These are phyloP conservation scores for Rousettus madagascariensis DNA, from an alignment of 2,797 vertebrate species.

Conservation along the genomic window DNA sequence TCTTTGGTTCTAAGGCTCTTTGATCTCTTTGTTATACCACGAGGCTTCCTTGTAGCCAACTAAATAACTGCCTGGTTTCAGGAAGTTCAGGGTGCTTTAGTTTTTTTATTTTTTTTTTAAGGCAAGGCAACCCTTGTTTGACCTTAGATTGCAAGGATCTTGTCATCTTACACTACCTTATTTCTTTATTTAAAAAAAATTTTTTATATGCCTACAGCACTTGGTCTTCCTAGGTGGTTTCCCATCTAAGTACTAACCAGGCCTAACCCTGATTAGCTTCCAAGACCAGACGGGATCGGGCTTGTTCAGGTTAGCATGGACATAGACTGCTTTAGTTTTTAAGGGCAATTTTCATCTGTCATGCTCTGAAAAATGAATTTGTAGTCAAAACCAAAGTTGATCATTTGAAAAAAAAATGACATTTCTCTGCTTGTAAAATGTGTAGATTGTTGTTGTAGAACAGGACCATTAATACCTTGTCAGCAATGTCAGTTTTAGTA, in stretches of 20 bases:
- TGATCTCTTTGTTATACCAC: background rate
- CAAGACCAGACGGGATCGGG: too few relatives aligned
- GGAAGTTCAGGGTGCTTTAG: background rate
- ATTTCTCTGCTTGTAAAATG: background rate
- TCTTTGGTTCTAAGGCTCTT: background rate
- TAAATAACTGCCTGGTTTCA: background rate
- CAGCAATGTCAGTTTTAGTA: background rate
- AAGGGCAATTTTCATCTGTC: background rate
- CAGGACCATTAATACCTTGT: background rate
- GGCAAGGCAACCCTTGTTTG: too few relatives aligned
- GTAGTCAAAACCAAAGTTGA: background rate
- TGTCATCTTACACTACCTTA: too few relatives aligned
- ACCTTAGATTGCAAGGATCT: too few relatives aligned
- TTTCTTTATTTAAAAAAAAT: too few relatives aligned
- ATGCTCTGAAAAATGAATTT: background rate
- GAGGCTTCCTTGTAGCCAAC: background rate
- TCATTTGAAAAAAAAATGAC: background rate
- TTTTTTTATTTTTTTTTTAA: background rate
- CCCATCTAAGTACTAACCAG: too few relatives aligned
- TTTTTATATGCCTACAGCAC: too few relatives aligned
- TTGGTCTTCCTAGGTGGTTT: too few relatives aligned
- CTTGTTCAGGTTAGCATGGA: too few relatives aligned
- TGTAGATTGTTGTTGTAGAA: background rate
- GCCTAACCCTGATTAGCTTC: too few relatives aligned
- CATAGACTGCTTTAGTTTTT: background rate